Base-by-base conservation (phyloP, 2,113 vertebrate species). In the Protomyctophum bolini region DNA sequence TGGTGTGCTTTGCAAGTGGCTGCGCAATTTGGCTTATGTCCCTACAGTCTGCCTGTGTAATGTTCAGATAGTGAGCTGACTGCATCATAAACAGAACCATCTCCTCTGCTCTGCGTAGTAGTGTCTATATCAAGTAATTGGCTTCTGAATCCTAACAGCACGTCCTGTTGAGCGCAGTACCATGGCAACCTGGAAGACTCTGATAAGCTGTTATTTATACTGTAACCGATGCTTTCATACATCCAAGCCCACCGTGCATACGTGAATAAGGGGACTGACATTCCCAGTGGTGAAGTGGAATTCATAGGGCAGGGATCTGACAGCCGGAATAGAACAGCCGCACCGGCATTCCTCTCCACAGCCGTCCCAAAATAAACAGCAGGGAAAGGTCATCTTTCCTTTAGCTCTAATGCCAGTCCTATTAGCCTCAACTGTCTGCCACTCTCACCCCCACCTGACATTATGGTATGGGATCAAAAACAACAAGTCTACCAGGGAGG, bases 341-440 rank as follows among this genome's bases (percentile, higher is more conserved):
- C 91, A 89, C 90, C 76, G 68, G 83, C 89, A 93, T 94, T 93
- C 93, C 88, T 86, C 75, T 41, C 78, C 81, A 86, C 74, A 85
- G 87, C 77, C 64, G 76, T 92, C 92, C 92, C 89, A 93, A 93
- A 94, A 93, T 94, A 94, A 92, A 91, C 89, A 91, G 84, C 81
- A 78, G 28, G 14, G 83, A 90, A 91, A 91, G 91, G 91, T 93
- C 91, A 91, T 89, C 82, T 78, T 89, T 88, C 87, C 77, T 81
- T 76, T 83, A 72, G 78, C 85, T 87, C 70, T 80, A 81, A 85
- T 46, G 72, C 84, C 64, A 81, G 83, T 58, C 63, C 81, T 54
- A 56, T 55, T 66, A 63, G 56, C 77, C 68, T 66, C 68, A 64
- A 70, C 70, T 48, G 77, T 78, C 73, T 61, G 48, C 58, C 57